Evolutionary conservation across 2,888 invertebrate genomes (phyloP).

Genomic region (Drosophila maculinotata): DNA sequence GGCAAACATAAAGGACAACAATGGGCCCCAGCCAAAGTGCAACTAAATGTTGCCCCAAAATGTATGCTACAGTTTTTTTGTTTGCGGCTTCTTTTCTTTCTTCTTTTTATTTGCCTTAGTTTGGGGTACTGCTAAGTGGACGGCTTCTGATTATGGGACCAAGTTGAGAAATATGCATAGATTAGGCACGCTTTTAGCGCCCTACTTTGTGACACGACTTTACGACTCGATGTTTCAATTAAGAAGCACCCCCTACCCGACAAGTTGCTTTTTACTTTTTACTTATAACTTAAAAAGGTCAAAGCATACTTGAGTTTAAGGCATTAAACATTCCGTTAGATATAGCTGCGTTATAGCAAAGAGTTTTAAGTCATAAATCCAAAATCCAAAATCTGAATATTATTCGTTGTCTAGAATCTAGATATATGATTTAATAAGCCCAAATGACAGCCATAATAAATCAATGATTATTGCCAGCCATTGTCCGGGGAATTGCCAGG

Average conservation of each 20-base stretch:
- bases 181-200: constrained; percentile 77
- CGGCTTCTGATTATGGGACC: constrained; percentile 53
- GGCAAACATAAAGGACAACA: constrained; percentile 55
- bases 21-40: constrained; percentile 54
- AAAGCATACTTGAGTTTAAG: constrained; percentile 3
- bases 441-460: constrained; percentile 81
- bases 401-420: constrained; percentile 7
- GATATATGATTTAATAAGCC: constrained; percentile 83
- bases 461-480: constrained; percentile 83
- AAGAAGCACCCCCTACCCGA: constrained; percentile 15
- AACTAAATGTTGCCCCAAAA: constrained; percentile 71
- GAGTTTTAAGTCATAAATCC: constrained; percentile 2
- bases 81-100: constrained; percentile 5
- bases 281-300: constrained; percentile 39
- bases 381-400: constrained; percentile 25
- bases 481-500: constrained; percentile 63
- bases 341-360: not conserved
- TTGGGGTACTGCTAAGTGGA: constrained; percentile 38
- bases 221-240: constrained; percentile 66
- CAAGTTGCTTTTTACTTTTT: no score
- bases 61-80: constrained; percentile 52
- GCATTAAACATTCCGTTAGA: not conserved
- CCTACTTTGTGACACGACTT: constrained; percentile 58
- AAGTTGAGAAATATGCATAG: constrained; percentile 70
- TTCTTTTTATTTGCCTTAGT: constrained; percentile 3